Conservation (phyloP, 2,113 vertebrate species). For the Diphyllodes magnificus region DNA sequence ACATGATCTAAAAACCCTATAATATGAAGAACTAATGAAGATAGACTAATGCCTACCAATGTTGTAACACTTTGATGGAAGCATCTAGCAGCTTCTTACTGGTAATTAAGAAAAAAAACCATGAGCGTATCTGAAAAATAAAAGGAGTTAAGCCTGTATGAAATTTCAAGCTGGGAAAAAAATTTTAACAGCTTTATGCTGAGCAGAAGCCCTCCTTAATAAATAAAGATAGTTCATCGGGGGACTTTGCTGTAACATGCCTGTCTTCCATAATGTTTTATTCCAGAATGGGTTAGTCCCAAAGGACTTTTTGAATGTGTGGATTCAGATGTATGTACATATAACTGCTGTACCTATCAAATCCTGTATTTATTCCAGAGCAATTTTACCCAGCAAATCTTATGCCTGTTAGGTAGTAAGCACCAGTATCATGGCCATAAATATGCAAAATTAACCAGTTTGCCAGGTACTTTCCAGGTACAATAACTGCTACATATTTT, state of each 20-base stretch:
- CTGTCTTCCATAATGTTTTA: background rate
- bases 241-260: background rate
- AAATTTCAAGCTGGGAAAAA: background rate
- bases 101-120: background rate
- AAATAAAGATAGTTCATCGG: background rate
- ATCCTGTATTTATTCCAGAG: background rate
- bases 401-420: background rate
- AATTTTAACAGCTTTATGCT: background rate
- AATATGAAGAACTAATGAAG: background rate
- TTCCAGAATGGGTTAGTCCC: background rate
- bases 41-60: background rate
- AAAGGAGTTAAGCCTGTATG: background rate
- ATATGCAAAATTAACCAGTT: background rate
- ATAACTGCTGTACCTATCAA: background rate
- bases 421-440: background rate
- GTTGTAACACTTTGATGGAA: background rate
- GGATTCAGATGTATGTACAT: background rate
- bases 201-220: background rate
- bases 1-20: background rate
- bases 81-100: background rate
- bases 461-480: background rate
- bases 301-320: background rate
- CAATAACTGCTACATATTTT: background rate
- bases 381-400: background rate
- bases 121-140: accelerated